Evolutionary conservation across 2,113 vertebrate genomes (phyloP), one percentile per base, ranked within the genome.

Genomic region (Ailuropoda melanoleuca): DNA sequence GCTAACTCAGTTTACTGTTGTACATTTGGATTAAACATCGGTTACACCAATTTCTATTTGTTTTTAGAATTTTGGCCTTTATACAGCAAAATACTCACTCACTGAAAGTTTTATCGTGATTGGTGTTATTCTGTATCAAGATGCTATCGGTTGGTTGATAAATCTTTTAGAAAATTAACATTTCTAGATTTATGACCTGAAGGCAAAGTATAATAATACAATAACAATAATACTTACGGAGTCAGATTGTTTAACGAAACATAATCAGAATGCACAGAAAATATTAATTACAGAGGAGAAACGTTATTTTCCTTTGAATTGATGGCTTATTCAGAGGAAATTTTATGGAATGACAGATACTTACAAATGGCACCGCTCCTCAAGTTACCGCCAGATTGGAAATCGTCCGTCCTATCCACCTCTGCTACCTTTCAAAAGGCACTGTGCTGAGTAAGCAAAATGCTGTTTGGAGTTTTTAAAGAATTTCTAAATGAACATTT

Each of bases 21-120:
- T 97, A 97, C 75, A 97, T 88, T 94, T 97, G 96, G 97, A 97
- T 97, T 97, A 98, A 98, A 99, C 98, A 98, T 95, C 91, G 21
- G 97, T 98, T 98, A 98, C 97, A 97, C 5, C 98, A 98, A 97
- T 96, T 97, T 97, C 68, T 99, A 98, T 99, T 99, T 99, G 98
- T 97, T 98, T 94, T 98, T 97, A 93, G 96, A 98, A 98, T 95
- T 94, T 96, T 98, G 98, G 93, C 88, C 14, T 96, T 98, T 26
- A 96, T 97, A 97, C 98, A 98, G 81, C n/a, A 88, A 98, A 98
- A 98, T 24, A 58, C 60, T 75, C 68, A 95, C 97, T 98, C n/a
- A 26, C 91, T 98, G 96, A 97, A 97, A 0, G 24, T 85, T 92
- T 97, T 90, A 89, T n/a, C 37, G 93, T 82, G 48, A 72, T 68